Conservation (phyloP, 2,888 invertebrate genomes). For the Nemoura dubitans region DNA sequence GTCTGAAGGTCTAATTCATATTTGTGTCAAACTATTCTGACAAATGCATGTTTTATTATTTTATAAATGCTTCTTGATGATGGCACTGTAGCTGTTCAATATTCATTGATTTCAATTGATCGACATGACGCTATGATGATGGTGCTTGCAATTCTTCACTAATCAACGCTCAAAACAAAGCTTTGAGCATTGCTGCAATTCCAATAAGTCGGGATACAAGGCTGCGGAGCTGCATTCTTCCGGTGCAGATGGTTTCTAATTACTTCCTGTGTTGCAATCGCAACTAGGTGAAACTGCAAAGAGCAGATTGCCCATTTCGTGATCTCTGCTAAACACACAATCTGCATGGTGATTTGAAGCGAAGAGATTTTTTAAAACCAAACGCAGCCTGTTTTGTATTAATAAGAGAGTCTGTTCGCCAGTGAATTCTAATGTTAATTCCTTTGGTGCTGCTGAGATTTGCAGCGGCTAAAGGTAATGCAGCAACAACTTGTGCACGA, state of each 20-base stretch:
- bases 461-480: not conserved
- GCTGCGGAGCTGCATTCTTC: not conserved
- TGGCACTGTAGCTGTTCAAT: not conserved
- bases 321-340: too few species aligned
- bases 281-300: not conserved
- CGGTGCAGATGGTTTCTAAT: not conserved
- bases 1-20: slow-evolving; percentile 15
- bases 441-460: too few species aligned
- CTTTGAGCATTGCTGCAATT: not conserved
- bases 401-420: too few species aligned
- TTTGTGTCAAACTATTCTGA: slow-evolving; percentile 15
- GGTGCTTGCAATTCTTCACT: not conserved
- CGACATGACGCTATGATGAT: not conserved
- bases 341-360: too few species aligned
- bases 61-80: not conserved
- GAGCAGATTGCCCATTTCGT: too few species aligned
- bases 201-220: not conserved
- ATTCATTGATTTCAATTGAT: slow-evolving; percentile 7
- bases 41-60: slow-evolving; percentile 32
- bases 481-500: not conserved
- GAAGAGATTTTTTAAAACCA: too few species aligned
- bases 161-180: not conserved
- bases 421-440: too few species aligned
- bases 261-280: not conserved
- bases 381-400: too few species aligned